Evolutionary conservation across 1,140 invertebrate genomes (phyloP), one percentile per base, ranked within the genome.

Genomic region (Caenorhabditis brenneri): DNA sequence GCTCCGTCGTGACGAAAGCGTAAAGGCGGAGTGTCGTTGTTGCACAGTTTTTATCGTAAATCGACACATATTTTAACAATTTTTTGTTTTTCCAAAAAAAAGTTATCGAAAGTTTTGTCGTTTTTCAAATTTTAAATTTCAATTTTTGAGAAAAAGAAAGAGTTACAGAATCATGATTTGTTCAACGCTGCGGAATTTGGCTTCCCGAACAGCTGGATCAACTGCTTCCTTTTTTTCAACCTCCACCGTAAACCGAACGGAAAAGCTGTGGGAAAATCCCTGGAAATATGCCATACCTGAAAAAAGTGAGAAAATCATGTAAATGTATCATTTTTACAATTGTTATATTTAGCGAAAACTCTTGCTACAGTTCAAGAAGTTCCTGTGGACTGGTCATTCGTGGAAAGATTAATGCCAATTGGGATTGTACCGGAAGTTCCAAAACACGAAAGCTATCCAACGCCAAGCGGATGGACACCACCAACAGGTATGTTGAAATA

Each of bases 351-450:
- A 86, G 88, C 80, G 24, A 86, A 87, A 49, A 89, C 88, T 16
- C 88, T 88, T 46, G 91, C 90, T 10, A 83, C 86, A 22, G 86
- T 90, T 69, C 94, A 95, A 90, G 92, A 94, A 49, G 92, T 94
- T 12, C 93, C 94, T 31, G 92, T 94, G 6, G 95, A 96, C 91
- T 96, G 95, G 95, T 92, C 93, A 86, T 95, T 93, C 90, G 95
- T 96, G 0, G 94, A 95, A 91, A 92, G 93, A 87, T 87, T 95
- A 49, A 88, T 96, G 49, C 94, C 94, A 5, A 89, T 91, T 15
- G 91, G 92, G 84, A 91, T 91, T 2, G 93, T 96, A 84, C 95
- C 96, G 27, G 87, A 92, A 87, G 93, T 94, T 6, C 91, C 91
- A 27, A 87, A 91, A 2, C 93, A 94, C 88, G 88, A 92, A n/a